Percentiles rank a stretch among this genome's conserved stretches.
These are phyloP conservation scores for Amniataba percoides DNA, from an alignment of 2,797 vertebrate species.

Conservation along the genomic window DNA sequence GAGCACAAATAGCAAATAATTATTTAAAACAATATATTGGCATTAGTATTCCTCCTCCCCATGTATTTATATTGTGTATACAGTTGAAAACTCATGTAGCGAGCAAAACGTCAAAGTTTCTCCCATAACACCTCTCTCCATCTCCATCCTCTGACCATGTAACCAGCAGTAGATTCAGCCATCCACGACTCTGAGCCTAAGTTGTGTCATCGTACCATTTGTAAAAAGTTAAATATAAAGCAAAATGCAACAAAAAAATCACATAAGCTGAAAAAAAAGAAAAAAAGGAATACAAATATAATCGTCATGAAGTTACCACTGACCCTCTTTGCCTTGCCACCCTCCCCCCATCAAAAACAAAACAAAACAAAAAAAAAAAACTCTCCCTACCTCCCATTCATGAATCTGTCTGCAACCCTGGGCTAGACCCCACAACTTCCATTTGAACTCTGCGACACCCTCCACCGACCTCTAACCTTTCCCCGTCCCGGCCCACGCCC, in stretches of 20 bases:
- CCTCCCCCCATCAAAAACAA: constrained; percentile 60
- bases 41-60: constrained; percentile 46
- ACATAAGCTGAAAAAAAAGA: constrained; percentile 60
- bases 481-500: constrained; percentile 31
- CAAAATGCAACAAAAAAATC: constrained; percentile 70
- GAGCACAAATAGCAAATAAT: constrained; percentile 81
- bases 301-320: constrained; percentile 72
- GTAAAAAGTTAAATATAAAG: constrained; percentile 84
- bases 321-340: constrained; percentile 79
- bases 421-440: constrained; percentile 81
- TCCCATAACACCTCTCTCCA: constrained; percentile 80
- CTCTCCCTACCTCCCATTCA: constrained; percentile 60
- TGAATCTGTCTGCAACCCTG: constrained; percentile 88
- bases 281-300: constrained; percentile 58
- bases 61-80: constrained; percentile 77
- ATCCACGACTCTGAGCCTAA: constrained; percentile 84
- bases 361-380: too few species aligned
- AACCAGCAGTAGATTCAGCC: constrained; percentile 89
- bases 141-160: constrained; percentile 80
- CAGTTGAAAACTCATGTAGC: constrained; percentile 74
- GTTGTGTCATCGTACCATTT: constrained; percentile 81
- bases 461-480: constrained; percentile 54
- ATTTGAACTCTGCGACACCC: constrained; percentile 51
- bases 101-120: constrained; percentile 57
- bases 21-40: constrained; percentile 56